These are phyloP conservation scores for Oligia latruncula DNA, from an alignment of 2,888 invertebrate genomes.

Conservation along the genomic window DNA sequence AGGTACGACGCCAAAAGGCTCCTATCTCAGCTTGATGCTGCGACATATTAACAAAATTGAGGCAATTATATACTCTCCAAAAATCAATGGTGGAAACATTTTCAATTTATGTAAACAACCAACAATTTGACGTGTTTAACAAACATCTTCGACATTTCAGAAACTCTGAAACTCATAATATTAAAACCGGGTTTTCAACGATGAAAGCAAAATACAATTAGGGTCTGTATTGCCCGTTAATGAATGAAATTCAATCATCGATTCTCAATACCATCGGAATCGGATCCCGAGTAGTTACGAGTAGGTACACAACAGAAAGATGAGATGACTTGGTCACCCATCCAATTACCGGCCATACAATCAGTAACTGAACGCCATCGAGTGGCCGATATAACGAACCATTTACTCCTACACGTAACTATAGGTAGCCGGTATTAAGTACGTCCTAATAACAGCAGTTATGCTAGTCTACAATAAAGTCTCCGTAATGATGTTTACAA, in stretches of 20 bases:
- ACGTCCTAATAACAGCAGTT: conserved; percentile 8
- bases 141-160: background rate
- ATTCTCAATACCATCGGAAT: background rate
- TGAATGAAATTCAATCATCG: conserved; percentile 11
- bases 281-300: background rate
- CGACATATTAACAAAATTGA: background rate
- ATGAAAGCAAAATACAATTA: background rate
- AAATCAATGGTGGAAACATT: background rate
- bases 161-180: background rate
- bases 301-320: conserved; percentile 5
- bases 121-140: background rate
- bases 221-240: background rate
- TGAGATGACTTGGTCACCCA: conserved; percentile 29
- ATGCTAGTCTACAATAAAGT: background rate
- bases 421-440: background rate
- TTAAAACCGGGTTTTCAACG: background rate
- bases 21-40: background rate
- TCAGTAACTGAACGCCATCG: conserved; percentile 43
- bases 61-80: background rate
- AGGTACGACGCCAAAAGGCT: background rate
- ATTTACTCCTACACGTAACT: conserved; percentile 26
- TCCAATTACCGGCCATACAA: conserved; percentile 54
- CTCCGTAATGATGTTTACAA: conserved; percentile 36
- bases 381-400: conserved; percentile 22
- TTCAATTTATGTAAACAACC: background rate